Evolutionary conservation across 2,888 invertebrate genomes (phyloP).

Genomic region (Trichacis sp.): DNA sequence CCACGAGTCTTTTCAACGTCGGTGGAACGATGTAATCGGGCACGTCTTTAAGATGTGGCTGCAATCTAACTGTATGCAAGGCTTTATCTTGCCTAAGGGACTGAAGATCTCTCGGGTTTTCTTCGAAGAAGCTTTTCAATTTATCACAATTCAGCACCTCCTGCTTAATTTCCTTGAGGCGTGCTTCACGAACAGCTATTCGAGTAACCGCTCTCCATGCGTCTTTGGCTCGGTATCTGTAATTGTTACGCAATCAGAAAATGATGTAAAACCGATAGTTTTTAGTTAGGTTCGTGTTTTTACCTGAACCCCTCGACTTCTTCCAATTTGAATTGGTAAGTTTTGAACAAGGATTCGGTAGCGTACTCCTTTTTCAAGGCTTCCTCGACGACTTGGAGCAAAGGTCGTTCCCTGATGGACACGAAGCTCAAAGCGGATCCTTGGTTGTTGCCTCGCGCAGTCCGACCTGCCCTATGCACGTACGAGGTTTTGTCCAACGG

Average conservation of each 20-base stretch:
- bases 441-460: constrained; percentile 87
- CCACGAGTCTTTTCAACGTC: constrained; percentile 77
- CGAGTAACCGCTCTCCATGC: constrained; percentile 95
- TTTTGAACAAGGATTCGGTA: constrained; percentile 75
- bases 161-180: constrained; percentile 93
- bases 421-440: constrained; percentile 92
- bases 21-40: constrained; percentile 92
- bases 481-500: constrained; percentile 91
- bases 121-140: constrained; percentile 91
- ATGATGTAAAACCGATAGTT: no score
- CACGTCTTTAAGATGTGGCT: constrained; percentile 88
- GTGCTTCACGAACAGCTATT: constrained; percentile 92
- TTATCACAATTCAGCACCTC: constrained; percentile 94
- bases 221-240: constrained; percentile 88
- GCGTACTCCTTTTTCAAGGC: constrained; percentile 78
- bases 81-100: constrained; percentile 88
- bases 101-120: constrained; percentile 89
- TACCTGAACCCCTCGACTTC: constrained; percentile 94
- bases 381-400: constrained; percentile 82
- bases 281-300: no score
- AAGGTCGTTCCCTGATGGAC: constrained; percentile 80
- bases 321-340: constrained; percentile 93
- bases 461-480: constrained; percentile 94
- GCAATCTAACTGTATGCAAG: constrained; percentile 84
- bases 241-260: no score